phyloP scores from a whole-genome alignment of 2,797 vertebrate genomes.

The Momotus momota region DNA sequence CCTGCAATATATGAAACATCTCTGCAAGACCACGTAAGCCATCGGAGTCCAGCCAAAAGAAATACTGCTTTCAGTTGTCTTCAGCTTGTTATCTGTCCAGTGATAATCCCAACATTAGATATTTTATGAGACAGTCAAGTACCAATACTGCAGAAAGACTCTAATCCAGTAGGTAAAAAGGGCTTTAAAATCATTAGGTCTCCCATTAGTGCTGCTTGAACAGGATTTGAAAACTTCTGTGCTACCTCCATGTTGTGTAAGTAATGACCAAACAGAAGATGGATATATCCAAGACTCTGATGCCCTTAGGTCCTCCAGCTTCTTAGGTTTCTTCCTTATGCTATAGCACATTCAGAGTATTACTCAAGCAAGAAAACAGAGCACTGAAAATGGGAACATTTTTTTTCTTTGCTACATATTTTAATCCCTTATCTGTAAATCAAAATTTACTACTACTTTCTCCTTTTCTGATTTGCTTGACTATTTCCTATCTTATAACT shows the following conservation, averaged over 20 bases:
- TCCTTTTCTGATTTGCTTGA: slow-evolving; percentile 5
- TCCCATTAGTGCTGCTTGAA: background rate
- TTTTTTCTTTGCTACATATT: background rate
- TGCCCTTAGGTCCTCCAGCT: background rate
- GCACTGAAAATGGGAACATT: background rate
- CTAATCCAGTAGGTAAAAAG: background rate
- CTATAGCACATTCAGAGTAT: background rate
- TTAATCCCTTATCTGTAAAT: background rate
- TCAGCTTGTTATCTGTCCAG: background rate
- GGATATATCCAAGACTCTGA: background rate
- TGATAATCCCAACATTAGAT: background rate
- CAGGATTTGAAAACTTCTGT: background rate
- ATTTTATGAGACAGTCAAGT: background rate
- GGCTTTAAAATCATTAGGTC: background rate
- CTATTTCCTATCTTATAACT: background rate
- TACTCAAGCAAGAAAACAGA: background rate
- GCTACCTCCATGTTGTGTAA: background rate
- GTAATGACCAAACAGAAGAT: background rate
- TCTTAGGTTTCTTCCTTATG: background rate
- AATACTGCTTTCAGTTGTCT: background rate
- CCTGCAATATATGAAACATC: background rate
- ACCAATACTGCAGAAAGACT: background rate
- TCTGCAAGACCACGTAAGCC: background rate
- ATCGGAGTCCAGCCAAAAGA: background rate
- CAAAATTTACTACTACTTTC: background rate